Percentiles rank a stretch among this genome's conserved stretches.
phyloP scores from a whole-genome alignment of 2,888 invertebrate genomes.

The Trichacis sp. region DNA sequence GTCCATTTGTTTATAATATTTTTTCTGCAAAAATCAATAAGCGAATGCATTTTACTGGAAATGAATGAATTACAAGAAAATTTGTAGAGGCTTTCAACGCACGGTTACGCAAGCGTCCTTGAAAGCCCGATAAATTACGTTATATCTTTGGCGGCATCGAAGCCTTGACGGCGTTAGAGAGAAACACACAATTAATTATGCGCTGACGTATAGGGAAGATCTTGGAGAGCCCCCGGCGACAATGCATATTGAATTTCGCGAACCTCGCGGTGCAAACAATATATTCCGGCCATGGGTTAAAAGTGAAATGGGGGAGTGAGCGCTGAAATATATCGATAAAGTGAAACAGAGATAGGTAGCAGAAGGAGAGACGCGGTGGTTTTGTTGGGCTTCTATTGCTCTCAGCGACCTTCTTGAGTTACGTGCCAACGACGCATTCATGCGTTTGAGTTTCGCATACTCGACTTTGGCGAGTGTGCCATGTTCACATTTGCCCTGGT shows the following conservation, averaged over 20 bases:
- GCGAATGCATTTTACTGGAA: too few relatives aligned
- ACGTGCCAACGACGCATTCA: constrained; percentile 25
- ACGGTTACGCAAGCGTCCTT: too few relatives aligned
- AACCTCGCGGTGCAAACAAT: constrained; percentile 32
- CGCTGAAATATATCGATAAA: not conserved
- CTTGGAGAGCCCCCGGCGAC: constrained; percentile 26
- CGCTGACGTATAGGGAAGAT: constrained; percentile 28
- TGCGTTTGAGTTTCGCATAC: not conserved
- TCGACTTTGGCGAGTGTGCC: not conserved
- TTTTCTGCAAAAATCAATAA: too few relatives aligned
- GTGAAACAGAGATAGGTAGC: not conserved
- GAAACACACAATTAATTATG: constrained; percentile 37
- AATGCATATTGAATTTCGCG: constrained; percentile 36
- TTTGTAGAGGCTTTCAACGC: too few relatives aligned
- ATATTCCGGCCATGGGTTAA: constrained; percentile 24
- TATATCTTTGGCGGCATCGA: constrained; percentile 27
- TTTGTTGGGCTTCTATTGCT: constrained; percentile 32
- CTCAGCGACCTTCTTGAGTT: constrained; percentile 30
- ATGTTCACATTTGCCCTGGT: constrained; percentile 1
- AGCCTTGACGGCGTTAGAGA: constrained; percentile 24
- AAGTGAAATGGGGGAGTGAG: constrained; percentile 14
- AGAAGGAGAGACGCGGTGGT: constrained; percentile 11
- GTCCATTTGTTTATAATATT: too few relatives aligned
- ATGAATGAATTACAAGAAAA: too few relatives aligned
- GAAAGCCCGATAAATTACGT: constrained; percentile 24